Base-by-base conservation (phyloP, 2,113 vertebrate genomes). In the Ceratotherium simum region DNA sequence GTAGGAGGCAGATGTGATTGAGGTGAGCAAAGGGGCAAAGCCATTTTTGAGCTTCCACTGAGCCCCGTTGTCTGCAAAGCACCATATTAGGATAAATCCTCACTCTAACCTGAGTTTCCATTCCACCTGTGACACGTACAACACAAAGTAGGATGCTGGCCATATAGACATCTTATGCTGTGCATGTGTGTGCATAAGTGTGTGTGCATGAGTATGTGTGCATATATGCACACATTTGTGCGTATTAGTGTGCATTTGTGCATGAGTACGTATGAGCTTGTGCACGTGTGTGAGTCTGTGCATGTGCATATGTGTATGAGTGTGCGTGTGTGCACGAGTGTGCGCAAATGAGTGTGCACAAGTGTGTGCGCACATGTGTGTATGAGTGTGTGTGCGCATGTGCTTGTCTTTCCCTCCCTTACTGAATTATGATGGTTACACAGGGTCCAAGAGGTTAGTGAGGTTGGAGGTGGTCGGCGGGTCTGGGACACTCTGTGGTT, bases 371-470 rank as follows among this genome's bases (percentile, higher is more conserved):
- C 36, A 16, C 39, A 16, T 29, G 3, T 16, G 18, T 80, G 51
- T 8, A 4, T 9, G 27, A 3, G 9, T 29, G 29, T 79, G 23
- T 31, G 20, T 0, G 18, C 3, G 5, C 5, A 2, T 1, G 7
- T 6, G 8, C 78, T 58, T 81, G n/a, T 42, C 27, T 65, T 75
- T 42, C 46, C 56, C 42, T 64, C 85, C 62, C 5, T 29, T 23
- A 48, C 18, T 54, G 29, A 23, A 4, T 33, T 18, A 20, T 36
- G 21, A 29, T 39, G 6, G 48, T 31, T 56, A 23, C 20, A 48
- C n/a, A 8, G 12, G 36, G 36, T 27, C 60, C 5, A 3, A 29
- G 29, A 36, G 21, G 20, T 69, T 12, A 5, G 62, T 25, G 60
- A 33, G n/a, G 16, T 21, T 0, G 2, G 20, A 21, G 46, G 67